A percentile compares a stretch with the other conserved stretches of the same genome.
These are phyloP conservation scores for Cinclus cinclus DNA, from an alignment of 2,113 vertebrate genomes.

Conservation along the genomic window DNA sequence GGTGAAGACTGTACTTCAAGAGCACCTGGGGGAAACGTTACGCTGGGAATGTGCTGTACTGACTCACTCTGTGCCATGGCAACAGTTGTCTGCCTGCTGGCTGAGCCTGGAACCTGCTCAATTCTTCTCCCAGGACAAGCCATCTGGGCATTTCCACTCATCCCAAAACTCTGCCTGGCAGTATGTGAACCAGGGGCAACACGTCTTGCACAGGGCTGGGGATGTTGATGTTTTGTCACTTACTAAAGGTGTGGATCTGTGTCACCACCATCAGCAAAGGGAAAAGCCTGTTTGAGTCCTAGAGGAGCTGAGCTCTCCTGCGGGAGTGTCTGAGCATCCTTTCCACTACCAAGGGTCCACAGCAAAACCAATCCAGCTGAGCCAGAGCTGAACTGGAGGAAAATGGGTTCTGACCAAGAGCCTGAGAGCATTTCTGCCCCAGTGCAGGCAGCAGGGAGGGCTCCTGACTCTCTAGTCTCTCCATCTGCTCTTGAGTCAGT, in stretches of 20 bases:
- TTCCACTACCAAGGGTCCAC: neutral
- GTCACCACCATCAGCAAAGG: neutral
- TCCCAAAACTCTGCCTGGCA: neutral
- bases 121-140: neutral
- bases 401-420: neutral
- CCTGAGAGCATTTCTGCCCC: neutral
- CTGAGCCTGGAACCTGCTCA: neutral
- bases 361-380: neutral
- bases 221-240: neutral
- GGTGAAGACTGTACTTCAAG: neutral
- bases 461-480: neutral
- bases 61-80: neutral
- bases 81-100: neutral
- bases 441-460: neutral
- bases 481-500: neutral
- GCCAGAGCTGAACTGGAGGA: neutral
- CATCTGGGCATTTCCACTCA: fast-evolving
- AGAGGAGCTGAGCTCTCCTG: neutral
- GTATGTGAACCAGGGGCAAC: neutral
- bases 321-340: neutral
- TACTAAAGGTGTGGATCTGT: neutral
- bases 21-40: neutral
- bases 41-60: neutral
- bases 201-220: fast-evolving
- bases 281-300: neutral